These are phyloP conservation scores for Elmis aenea DNA, from an alignment of 2,888 invertebrate species.

Conservation along the genomic window DNA sequence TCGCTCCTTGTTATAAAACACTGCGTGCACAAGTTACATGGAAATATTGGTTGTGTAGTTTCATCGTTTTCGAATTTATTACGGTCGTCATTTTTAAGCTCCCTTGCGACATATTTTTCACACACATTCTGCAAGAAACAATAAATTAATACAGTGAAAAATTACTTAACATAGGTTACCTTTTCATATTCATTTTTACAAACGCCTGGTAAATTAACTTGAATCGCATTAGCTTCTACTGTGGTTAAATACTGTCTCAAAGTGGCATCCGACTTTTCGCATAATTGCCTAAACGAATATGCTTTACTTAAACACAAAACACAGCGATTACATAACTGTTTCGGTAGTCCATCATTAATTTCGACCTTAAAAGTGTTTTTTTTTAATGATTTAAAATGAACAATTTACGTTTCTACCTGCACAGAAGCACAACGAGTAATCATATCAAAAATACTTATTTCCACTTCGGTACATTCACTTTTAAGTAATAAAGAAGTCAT, in stretches of 20 bases:
- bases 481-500: conserved; percentile 13
- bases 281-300: conserved; percentile 17
- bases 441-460: conserved; percentile 18
- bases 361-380: conserved; percentile 9
- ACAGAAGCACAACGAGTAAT: conserved; percentile 17
- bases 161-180: no score
- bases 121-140: no score
- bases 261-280: conserved; percentile 12
- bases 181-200: neutral
- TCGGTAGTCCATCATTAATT: conserved; percentile 19
- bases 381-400: neutral
- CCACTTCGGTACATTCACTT: conserved; percentile 6
- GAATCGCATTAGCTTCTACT: neutral
- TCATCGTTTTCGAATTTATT: conserved; percentile 14
- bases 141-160: no score
- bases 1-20: conserved; percentile 22
- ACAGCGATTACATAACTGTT: conserved; percentile 19
- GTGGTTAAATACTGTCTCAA: conserved; percentile 11
- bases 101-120: no score
- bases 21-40: conserved; percentile 25
- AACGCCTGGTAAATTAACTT: neutral
- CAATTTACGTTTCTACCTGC: conserved; percentile 15
- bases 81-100: neutral
- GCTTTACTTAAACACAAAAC: conserved; percentile 14
- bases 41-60: conserved; percentile 20